Percentiles rank a stretch among this genome's conserved stretches.
phyloP scores from a whole-genome alignment of 2,113 vertebrate species.

The Thunnus thynnus region DNA sequence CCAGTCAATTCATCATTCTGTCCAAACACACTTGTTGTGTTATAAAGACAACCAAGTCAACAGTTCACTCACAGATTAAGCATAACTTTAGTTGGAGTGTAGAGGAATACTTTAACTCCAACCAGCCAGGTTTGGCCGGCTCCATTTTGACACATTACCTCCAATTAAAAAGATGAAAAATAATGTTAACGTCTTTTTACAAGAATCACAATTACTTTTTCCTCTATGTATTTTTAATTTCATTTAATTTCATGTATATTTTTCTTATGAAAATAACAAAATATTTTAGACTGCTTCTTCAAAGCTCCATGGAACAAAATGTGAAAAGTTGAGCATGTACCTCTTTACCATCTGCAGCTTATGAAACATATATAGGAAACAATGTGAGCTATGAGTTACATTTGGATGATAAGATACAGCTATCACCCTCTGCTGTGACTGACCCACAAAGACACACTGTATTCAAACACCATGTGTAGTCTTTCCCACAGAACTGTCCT shows the following conservation, averaged over 20 bases:
- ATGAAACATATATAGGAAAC: neutral
- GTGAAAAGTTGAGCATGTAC: neutral
- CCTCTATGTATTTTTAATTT: neutral
- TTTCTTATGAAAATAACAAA: neutral
- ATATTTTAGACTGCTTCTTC: neutral
- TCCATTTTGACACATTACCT: no score
- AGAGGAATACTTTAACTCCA: neutral
- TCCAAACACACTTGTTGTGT: no score
- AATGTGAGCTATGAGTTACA: conserved; percentile 15
- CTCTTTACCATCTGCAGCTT: conserved; percentile 7
- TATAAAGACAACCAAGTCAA: no score
- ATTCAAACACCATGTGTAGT: neutral
- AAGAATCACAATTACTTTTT: neutral
- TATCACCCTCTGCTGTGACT: conserved; percentile 4
- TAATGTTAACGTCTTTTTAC: neutral
- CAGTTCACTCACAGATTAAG: neutral
- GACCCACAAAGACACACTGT: neutral
- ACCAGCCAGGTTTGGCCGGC: neutral
- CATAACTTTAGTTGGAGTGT: no score
- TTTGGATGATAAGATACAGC: neutral
- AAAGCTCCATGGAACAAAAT: neutral
- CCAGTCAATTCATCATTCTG: neutral
- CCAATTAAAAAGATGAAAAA: no score
- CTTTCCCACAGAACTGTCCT: conserved; percentile 26
- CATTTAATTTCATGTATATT: neutral